Evolutionary conservation across 2,888 invertebrate genomes (phyloP), one percentile per base, ranked within the genome.

Genomic region (Agriopis marginaria): DNA sequence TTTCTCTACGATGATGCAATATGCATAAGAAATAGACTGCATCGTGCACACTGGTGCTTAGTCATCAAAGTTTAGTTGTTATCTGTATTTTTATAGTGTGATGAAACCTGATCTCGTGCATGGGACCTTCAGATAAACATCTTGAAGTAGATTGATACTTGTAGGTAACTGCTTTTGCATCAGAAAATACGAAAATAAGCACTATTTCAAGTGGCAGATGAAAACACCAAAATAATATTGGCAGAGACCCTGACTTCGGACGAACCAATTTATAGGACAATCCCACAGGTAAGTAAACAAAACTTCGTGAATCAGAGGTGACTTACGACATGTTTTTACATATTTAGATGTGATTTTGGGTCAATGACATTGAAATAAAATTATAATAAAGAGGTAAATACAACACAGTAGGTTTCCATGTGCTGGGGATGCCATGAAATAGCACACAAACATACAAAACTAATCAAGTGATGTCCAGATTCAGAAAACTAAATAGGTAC

Each of bases 221-320:
- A 60, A 63, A 66, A 50, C 10, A 40, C 70, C 58, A 66, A 66
- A 70, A 70, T 70, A 70, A 66, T 54, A 50, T 63, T 70, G 70
- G 70, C 70, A 70, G 11, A 49, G 66, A 12, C 63, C 54, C 39
- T 63, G 49, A n/a, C 42, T 64, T 64, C 39, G 61, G n/a, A 1
- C 23, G 61, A 44, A 47, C 39, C 39, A 56, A 69, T 69, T 65
- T 65, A 65, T 64, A 54, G 49, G 51, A 14, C 50, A 51, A 44
- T 55, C 14, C 40, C 54, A 14, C 39, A 59, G 45, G 58, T n/a
- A 59, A 45, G 50, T 64, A 61, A 61, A 68, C 60, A 64, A 61
- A 61, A 68, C 60, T 61, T 6, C 12, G 50, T 68, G 68, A 68
- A 4, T 68, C 68, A 68, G 60, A 10, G 42, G 32, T 7, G 44